Evolutionary conservation across 2,888 invertebrate species (phyloP).

Genomic region (Netelia melanura): DNA sequence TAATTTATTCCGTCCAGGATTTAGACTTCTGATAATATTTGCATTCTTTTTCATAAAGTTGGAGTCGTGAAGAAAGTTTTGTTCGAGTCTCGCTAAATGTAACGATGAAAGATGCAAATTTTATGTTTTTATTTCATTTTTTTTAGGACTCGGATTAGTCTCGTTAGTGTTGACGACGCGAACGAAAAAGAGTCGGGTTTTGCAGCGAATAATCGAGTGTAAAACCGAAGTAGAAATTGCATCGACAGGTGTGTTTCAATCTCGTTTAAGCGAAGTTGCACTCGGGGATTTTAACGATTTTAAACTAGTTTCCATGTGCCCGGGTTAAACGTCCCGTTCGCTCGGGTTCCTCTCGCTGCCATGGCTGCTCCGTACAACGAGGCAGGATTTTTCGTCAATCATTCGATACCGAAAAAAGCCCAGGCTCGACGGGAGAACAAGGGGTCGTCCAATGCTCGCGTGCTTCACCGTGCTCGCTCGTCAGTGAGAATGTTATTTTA

Average conservation of each 20-base stretch:
- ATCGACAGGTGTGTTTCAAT: slow-evolving; percentile 38
- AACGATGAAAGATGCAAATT: too few species aligned
- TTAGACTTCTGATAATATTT: background rate
- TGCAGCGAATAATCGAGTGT: background rate
- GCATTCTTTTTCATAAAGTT: too few species aligned
- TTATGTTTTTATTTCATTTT: too few species aligned
- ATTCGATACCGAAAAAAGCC: slow-evolving; percentile 7
- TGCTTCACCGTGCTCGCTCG: background rate
- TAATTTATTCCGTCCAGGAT: background rate
- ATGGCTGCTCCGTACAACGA: slow-evolving; percentile 21
- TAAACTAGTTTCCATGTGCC: slow-evolving; percentile 42
- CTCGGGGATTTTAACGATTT: slow-evolving; percentile 46
- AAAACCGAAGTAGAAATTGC: slow-evolving; percentile 4
- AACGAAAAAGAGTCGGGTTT: background rate
- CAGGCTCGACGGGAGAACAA: slow-evolving; percentile 14
- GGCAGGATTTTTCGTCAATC: slow-evolving; percentile 42
- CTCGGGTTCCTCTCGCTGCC: slow-evolving; percentile 31
- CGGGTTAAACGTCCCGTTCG: slow-evolving; percentile 16
- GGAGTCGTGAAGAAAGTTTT: too few species aligned
- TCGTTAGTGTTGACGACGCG: background rate
- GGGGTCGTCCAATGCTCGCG: background rate
- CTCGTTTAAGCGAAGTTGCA: slow-evolving; percentile 20
- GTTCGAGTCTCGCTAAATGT: too few species aligned
- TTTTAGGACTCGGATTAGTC: background rate
- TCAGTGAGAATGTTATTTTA: slow-evolving; percentile 5